Evolutionary conservation across 1,140 invertebrate genomes (phyloP).

Genomic region (Hycleus cichorii): DNA sequence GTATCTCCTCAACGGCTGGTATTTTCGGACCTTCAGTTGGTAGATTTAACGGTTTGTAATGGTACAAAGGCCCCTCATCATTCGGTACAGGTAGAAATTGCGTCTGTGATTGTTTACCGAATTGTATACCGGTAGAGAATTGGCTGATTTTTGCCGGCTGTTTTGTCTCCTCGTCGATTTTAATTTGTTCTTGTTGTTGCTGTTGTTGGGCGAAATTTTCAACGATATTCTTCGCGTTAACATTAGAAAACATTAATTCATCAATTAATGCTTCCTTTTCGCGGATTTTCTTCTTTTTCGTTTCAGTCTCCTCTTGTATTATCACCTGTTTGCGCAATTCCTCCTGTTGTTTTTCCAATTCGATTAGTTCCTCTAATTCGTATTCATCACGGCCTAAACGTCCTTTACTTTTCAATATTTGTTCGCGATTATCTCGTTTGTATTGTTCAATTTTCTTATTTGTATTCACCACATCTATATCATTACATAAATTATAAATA

Average conservation of each 20-base stretch:
- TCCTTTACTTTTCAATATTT: conserved; percentile 81
- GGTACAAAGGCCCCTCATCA: conserved; percentile 67
- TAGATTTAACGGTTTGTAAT: conserved; percentile 55
- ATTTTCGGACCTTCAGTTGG: conserved; percentile 64
- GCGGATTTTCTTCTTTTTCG: conserved; percentile 73
- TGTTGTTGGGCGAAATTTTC: conserved; percentile 65
- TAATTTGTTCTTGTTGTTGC: conserved; percentile 54
- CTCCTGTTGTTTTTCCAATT: conserved; percentile 70
- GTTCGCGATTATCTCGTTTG: conserved; percentile 86
- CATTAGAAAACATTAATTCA: conserved; percentile 88
- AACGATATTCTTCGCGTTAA: conserved; percentile 80
- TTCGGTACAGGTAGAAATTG: conserved; percentile 57
- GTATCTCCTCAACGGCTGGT: conserved; percentile 58
- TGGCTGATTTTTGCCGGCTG: conserved; percentile 49
- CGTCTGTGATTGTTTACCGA: conserved; percentile 50
- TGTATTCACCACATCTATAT: conserved; percentile 83
- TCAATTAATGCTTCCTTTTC: conserved; percentile 88
- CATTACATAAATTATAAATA: conserved; percentile 86
- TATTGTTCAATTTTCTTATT: conserved; percentile 91
- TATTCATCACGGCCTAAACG: conserved; percentile 64
- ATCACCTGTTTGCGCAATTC: conserved; percentile 57
- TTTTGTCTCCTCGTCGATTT: conserved; percentile 39
- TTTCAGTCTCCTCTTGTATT: conserved; percentile 57
- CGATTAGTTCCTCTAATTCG: conserved; percentile 81
- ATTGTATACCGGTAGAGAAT: conserved; percentile 77